phyloP scores from a whole-genome alignment of 2,888 invertebrate genomes.

The Thymelicus lineola region DNA sequence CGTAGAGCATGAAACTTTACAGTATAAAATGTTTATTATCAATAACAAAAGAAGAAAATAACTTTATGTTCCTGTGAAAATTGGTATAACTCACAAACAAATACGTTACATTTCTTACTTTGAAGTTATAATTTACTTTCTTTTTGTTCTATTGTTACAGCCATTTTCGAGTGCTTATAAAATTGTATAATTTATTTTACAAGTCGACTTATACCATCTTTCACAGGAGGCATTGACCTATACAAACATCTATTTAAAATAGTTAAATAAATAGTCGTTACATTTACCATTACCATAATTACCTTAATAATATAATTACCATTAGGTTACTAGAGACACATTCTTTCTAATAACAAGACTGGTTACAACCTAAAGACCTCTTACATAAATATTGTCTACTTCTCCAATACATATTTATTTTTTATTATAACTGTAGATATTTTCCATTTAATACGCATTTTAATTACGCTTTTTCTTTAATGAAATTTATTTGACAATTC shows the following conservation, averaged over 20 bases:
- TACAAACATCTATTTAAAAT: slow-evolving; percentile 56
- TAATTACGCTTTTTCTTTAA: neutral
- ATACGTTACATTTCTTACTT: neutral
- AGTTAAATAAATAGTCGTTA: slow-evolving; percentile 50
- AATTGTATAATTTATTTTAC: too few relatives aligned
- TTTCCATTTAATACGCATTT: slow-evolving; percentile 32
- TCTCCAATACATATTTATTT: slow-evolving; percentile 46
- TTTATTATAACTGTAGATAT: slow-evolving; percentile 42
- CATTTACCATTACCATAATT: slow-evolving; percentile 40
- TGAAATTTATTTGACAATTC: slow-evolving; percentile 7
- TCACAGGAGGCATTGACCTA: slow-evolving; percentile 47
- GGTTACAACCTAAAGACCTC: slow-evolving; percentile 45
- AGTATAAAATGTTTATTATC: slow-evolving; percentile 73
- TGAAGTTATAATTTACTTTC: neutral
- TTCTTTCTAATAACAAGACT: slow-evolving; percentile 48
- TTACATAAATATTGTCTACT: slow-evolving; percentile 79
- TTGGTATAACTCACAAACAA: neutral
- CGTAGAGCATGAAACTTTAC: slow-evolving; percentile 67
- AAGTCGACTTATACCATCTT: neutral
- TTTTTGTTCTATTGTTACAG: neutral
- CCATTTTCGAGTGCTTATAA: too few relatives aligned
- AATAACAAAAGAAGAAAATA: slow-evolving; percentile 46
- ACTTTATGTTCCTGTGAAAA: neutral
- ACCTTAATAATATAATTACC: slow-evolving; percentile 35
- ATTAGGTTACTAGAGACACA: slow-evolving; percentile 49